phyloP scores from a whole-genome alignment of 2,888 invertebrate genomes.

The Mimas tiliae region DNA sequence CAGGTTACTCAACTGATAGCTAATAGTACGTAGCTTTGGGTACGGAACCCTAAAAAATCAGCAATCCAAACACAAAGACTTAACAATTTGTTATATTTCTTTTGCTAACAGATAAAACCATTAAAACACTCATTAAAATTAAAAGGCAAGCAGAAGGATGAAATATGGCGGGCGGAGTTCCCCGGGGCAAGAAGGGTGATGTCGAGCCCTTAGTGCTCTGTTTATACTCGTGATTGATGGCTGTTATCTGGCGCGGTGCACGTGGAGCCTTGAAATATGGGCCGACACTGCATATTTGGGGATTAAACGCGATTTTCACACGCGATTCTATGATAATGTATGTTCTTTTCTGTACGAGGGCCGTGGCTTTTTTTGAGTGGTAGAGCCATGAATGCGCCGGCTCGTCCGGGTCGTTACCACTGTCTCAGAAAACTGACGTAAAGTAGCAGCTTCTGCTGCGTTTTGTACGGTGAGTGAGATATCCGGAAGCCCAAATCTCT shows the following conservation, averaged over 20 bases:
- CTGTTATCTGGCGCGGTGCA: slow-evolving; percentile 69
- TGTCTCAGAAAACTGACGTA: too few species aligned
- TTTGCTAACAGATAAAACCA: neutral
- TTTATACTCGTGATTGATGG: slow-evolving; percentile 80
- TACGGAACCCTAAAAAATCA: too few species aligned
- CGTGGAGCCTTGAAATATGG: slow-evolving; percentile 60
- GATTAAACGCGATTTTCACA: slow-evolving; percentile 32
- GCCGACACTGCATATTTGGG: slow-evolving; percentile 60
- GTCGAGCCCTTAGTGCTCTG: slow-evolving; percentile 42
- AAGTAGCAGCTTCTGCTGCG: too few species aligned
- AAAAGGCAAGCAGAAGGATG: slow-evolving; percentile 7
- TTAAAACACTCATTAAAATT: slow-evolving; percentile 14
- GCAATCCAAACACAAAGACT: neutral
- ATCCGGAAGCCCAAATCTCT: too few species aligned
- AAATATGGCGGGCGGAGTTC: neutral
- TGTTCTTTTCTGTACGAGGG: slow-evolving; percentile 31
- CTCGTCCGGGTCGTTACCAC: too few species aligned
- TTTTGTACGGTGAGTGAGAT: too few species aligned
- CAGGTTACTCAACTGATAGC: too few species aligned
- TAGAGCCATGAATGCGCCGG: too few species aligned
- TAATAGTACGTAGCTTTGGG: too few species aligned
- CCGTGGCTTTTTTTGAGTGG: too few species aligned
- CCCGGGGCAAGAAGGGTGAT: slow-evolving; percentile 7
- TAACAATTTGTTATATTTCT: neutral
- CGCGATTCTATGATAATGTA: slow-evolving; percentile 43